Evolutionary conservation across 2,888 invertebrate species (phyloP).

Genomic region (Cacoxenus indagator): DNA sequence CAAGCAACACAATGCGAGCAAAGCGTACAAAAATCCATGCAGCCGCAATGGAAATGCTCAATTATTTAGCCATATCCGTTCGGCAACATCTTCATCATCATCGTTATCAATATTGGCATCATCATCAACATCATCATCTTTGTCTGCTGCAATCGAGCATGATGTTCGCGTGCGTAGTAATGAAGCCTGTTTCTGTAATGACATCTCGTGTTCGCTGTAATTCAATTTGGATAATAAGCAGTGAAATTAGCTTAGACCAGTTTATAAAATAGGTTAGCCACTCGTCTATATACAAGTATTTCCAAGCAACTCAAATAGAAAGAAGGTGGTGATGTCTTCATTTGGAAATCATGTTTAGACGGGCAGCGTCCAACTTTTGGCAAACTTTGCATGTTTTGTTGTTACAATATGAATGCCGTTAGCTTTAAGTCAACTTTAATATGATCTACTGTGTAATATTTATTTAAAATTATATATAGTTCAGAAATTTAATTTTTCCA

Average conservation of each 20-base stretch:
- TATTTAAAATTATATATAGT: too few species aligned
- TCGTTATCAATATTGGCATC: neutral
- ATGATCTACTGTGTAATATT: too few species aligned
- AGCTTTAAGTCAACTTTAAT: too few species aligned
- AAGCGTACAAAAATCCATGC: neutral
- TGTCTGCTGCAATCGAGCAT: neutral
- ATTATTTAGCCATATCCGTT: conserved; percentile 12
- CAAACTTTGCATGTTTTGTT: too few species aligned
- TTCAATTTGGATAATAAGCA: conserved; percentile 15
- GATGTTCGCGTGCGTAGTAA: neutral
- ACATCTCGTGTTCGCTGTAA: neutral
- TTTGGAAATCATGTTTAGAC: too few species aligned
- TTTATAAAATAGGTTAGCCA: neutral
- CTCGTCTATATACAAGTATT: too few species aligned
- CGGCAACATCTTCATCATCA: neutral
- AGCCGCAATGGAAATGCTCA: conserved; percentile 11
- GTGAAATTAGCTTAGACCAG: conserved; percentile 5
- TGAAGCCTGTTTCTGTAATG: neutral
- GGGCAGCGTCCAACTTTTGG: too few species aligned
- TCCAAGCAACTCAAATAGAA: too few species aligned
- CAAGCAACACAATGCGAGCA: neutral
- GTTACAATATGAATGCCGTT: too few species aligned
- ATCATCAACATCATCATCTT: neutral
- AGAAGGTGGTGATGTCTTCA: too few species aligned
- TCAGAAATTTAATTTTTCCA: too few species aligned